These are phyloP conservation scores for Cherax destructor DNA, from an alignment of 1,140 invertebrate species.

Conservation along the genomic window DNA sequence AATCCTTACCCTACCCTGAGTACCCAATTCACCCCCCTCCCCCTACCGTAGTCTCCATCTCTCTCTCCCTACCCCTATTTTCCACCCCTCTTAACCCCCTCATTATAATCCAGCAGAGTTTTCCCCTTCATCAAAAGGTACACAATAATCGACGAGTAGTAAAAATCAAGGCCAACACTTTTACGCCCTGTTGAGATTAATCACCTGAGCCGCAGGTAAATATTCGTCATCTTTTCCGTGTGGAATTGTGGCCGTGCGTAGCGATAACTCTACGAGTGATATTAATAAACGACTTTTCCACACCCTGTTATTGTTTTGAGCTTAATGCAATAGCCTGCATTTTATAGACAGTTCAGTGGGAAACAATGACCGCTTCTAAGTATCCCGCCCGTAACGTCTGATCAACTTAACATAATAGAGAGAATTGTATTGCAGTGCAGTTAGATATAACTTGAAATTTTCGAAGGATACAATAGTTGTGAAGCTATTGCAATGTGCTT, in stretches of 20 bases:
- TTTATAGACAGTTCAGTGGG: not conserved
- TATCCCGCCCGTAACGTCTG: no score
- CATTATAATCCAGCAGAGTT: not conserved
- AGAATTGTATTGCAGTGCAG: no score
- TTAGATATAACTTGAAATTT: no score
- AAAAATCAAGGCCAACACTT: no score
- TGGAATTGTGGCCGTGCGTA: not conserved
- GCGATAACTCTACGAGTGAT: not conserved
- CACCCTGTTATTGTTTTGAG: not conserved
- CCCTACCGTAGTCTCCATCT: no score
- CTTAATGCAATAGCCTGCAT: not conserved
- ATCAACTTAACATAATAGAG: no score
- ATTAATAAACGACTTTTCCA: not conserved
- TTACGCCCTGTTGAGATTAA: not conserved
- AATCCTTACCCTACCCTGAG: no score
- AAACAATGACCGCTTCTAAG: no score
- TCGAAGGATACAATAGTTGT: no score
- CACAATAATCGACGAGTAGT: not conserved
- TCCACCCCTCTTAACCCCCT: not conserved
- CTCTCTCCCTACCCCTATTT: not conserved
- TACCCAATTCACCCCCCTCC: no score
- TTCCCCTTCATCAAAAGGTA: not conserved
- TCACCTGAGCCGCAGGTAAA: not conserved
- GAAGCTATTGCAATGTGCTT: no score
- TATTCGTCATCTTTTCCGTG: not conserved